Percentiles rank a stretch among this genome's conserved stretches.
Evolutionary conservation across 2,797 vertebrate genomes (phyloP).

Genomic region (Euphonia xanthogaster): DNA sequence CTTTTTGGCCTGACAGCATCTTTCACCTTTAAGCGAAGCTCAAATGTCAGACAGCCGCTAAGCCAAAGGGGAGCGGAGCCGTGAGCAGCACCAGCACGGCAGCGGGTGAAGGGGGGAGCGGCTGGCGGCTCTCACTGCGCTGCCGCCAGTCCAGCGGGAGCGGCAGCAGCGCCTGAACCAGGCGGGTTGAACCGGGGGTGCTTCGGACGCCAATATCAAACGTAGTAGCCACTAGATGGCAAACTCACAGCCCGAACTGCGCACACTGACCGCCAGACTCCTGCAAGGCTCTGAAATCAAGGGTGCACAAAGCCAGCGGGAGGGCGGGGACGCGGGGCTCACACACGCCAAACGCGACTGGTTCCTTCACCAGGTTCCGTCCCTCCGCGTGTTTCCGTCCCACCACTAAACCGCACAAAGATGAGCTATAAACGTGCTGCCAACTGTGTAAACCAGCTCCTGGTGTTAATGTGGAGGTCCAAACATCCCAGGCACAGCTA

Average conservation of each 20-base stretch:
- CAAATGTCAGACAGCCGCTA: background rate
- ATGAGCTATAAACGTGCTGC: background rate
- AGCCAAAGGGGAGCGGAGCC: background rate
- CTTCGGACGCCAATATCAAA: background rate
- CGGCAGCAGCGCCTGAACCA: background rate
- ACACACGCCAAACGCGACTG: background rate
- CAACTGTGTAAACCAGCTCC: background rate
- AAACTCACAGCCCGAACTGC: slow-evolving; percentile 30
- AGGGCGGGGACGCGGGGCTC: too few relatives aligned
- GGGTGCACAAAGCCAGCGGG: background rate
- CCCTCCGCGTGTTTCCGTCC: background rate
- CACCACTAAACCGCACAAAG: background rate
- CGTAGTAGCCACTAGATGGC: slow-evolving; percentile 58
- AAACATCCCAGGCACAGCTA: background rate
- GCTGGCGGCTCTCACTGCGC: background rate
- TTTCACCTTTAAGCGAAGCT: background rate
- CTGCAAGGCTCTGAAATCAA: background rate
- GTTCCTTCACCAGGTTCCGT: background rate
- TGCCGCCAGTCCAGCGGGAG: background rate
- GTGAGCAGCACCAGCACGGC: background rate
- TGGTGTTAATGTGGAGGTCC: background rate
- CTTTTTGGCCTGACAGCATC: background rate
- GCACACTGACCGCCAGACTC: background rate
- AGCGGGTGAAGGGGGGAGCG: background rate
- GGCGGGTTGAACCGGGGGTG: background rate